Percentiles rank a stretch among this genome's conserved stretches.
Evolutionary conservation across 2,888 invertebrate species (phyloP).

Genomic region (Yponomeuta cagnagella): DNA sequence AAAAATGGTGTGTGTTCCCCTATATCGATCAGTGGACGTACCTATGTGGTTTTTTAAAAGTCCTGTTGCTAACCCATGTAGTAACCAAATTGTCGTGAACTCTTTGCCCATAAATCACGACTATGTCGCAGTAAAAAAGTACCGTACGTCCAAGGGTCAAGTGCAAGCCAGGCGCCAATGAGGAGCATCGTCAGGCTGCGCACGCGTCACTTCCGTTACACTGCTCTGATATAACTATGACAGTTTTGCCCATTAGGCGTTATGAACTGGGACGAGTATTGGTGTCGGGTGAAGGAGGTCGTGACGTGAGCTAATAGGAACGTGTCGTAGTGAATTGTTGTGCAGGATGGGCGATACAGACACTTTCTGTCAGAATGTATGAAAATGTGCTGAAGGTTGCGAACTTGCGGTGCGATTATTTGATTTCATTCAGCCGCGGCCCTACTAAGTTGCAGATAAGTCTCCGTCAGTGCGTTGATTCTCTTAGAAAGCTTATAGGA

Average conservation of each 20-base stretch:
- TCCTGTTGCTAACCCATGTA: not conserved
- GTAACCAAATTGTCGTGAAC: not conserved
- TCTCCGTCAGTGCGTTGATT: too few species aligned
- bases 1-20: too few species aligned
- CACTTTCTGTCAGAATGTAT: too few species aligned
- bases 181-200: slow-evolving; percentile 40
- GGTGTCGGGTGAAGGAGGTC: not conserved
- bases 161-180: slow-evolving; percentile 33
- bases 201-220: slow-evolving; percentile 65
- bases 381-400: too few species aligned
- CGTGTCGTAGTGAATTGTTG: too few species aligned
- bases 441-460: too few species aligned
- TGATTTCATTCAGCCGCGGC: too few species aligned
- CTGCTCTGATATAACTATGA: slow-evolving; percentile 68
- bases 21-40: not conserved
- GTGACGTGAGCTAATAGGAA: too few species aligned
- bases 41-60: not conserved
- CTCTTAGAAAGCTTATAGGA: too few species aligned
- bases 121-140: not conserved
- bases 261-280: slow-evolving; percentile 34
- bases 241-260: slow-evolving; percentile 66
- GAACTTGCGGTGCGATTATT: too few species aligned
- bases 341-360: too few species aligned
- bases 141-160: slow-evolving; percentile 33
- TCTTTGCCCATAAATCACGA: not conserved